Percentiles rank a stretch among this genome's conserved stretches.
phyloP scores from a whole-genome alignment of 2,797 vertebrate genomes.

The Sternarchorhynchus goeldii region DNA sequence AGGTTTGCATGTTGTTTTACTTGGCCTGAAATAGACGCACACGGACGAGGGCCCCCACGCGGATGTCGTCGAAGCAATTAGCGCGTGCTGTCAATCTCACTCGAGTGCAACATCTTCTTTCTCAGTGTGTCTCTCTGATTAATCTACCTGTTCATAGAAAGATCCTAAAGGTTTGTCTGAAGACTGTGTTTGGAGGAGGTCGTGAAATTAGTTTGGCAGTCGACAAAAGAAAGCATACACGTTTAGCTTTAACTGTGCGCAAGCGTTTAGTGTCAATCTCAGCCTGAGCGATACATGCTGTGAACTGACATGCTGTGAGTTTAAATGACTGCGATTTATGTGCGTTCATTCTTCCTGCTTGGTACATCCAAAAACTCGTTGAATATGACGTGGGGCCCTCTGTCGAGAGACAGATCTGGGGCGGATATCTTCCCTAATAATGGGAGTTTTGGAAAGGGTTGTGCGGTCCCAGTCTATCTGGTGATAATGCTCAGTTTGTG shows the following conservation, averaged over 20 bases:
- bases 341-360: neutral
- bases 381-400: too few species aligned
- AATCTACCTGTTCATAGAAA: neutral
- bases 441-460: constrained; percentile 23
- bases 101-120: neutral
- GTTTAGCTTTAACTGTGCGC: neutral
- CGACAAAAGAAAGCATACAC: neutral
- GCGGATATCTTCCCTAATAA: constrained; percentile 15
- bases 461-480: constrained; percentile 6
- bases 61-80: constrained; percentile 32
- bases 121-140: neutral
- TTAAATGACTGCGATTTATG: constrained; percentile 1
- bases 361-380: neutral
- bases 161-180: constrained; percentile 4
- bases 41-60: neutral
- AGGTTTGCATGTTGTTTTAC: constrained; percentile 15
- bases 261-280: constrained; percentile 16
- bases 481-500: constrained; percentile 15
- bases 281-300: neutral
- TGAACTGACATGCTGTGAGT: too few species aligned
- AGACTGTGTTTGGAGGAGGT: constrained; percentile 25
- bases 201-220: constrained; percentile 15
- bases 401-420: neutral
- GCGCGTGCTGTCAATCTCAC: constrained; percentile 2
- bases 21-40: constrained; percentile 16